Conservation (phyloP, 2,888 invertebrate species). For the Pachymerium ferrugineum region DNA sequence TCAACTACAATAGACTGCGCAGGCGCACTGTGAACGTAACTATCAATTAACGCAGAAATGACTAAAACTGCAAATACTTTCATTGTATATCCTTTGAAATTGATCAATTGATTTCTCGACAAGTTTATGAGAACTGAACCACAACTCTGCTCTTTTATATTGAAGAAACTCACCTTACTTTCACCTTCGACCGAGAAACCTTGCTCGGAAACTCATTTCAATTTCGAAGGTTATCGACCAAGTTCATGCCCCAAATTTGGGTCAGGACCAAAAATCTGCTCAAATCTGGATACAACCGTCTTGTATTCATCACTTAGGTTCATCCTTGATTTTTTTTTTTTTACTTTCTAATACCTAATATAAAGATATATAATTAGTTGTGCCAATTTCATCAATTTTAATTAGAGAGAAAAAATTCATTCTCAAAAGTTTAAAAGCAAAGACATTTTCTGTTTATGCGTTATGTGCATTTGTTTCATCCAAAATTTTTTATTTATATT, state of each 20-base stretch:
- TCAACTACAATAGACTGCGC: not conserved
- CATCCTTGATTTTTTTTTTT: not conserved
- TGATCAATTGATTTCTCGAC: too few relatives aligned
- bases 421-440: too few relatives aligned
- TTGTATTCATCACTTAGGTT: too few relatives aligned
- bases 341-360: not conserved
- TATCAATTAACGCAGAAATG: not conserved
- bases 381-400: too few relatives aligned
- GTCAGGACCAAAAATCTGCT: constrained; percentile 6
- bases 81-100: not conserved
- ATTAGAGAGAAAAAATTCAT: too few relatives aligned
- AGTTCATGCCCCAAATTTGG: constrained; percentile 9
- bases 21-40: not conserved
- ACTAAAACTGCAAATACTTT: not conserved
- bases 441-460: too few relatives aligned
- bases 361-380: too few relatives aligned
- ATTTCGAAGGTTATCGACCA: not conserved
- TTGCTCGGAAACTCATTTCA: not conserved
- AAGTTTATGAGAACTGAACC: too few relatives aligned
- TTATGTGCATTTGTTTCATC: too few relatives aligned
- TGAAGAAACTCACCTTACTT: not conserved
- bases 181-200: not conserved
- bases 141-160: not conserved
- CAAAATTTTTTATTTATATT: too few relatives aligned
- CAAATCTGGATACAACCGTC: not conserved